Base-by-base conservation (phyloP, 2,797 vertebrate genomes). In the Pagetopsis macropterus region DNA sequence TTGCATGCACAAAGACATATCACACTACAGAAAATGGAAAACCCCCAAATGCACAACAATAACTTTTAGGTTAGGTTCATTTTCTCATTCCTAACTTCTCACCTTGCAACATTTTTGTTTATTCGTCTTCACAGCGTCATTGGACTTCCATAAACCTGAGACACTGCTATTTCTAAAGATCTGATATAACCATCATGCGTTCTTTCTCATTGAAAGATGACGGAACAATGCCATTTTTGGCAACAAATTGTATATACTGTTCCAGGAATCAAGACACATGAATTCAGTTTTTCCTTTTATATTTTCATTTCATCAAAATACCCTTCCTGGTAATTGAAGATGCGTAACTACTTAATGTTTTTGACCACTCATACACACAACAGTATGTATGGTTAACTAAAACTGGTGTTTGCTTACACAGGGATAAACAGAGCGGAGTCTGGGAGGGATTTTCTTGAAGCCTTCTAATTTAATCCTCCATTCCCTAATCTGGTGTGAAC, bases 391-490 rank as follows among this genome's bases (percentile, higher is more conserved):
- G 73, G 59, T 51, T n/a, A 54, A 76, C 44, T 88, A 75, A 81
- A 83, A 88, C 68, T 83, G 80, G 60, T 87, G 84, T 89, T 91
- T 88, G 83, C 79, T 75, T 76, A 68, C 81, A 82, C 70, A 69
- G 56, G 76, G 87, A 90, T 86, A 88, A 89, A 89, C 86, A 78
- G 54, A 87, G 70, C 66, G 2, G 70, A 76, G 81, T 89, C 78
- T 72, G 76, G 27, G 4, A 82, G 74, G 84, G 90, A 92, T 93
- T 91, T 93, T 91, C 86, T 90, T 89, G 81, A 88, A 92, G 87
- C 87, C 87, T 84, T 84, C 87, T 93, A 92, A 94, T 93, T 93
- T 94, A 94, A 94, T 94, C 90, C 90, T 76, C 75, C 69, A 76
- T 60, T 79, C 84, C 84, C 73, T 93, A 93, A 94, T 92, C 91